A percentile compares a stretch with the other conserved stretches of the same genome.
phyloP scores from a whole-genome alignment of 2,888 invertebrate genomes.

The Luperina testacea region DNA sequence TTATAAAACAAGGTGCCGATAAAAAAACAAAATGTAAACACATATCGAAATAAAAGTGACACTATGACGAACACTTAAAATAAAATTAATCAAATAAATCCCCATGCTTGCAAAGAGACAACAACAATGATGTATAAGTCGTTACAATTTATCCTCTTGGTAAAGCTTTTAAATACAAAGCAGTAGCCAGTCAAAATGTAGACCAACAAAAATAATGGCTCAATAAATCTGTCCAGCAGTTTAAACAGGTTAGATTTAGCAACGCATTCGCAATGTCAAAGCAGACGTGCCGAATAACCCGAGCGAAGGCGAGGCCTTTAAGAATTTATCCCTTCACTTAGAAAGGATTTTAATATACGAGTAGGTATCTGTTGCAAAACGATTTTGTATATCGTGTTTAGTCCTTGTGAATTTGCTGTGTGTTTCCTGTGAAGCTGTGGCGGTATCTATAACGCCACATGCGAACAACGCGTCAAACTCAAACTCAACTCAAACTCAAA shows the following conservation, averaged over 20 bases:
- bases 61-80: too few relatives aligned
- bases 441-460: too few relatives aligned
- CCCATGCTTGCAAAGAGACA: neutral
- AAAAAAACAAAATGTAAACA: too few relatives aligned
- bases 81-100: neutral
- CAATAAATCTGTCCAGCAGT: constrained; percentile 62
- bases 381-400: constrained; percentile 37
- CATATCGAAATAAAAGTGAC: too few relatives aligned
- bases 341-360: constrained; percentile 64
- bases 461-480: too few relatives aligned
- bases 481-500: too few relatives aligned
- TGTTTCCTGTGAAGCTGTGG: constrained; percentile 1
- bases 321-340: constrained; percentile 84
- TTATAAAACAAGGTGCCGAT: too few relatives aligned
- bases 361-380: constrained; percentile 56
- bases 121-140: neutral
- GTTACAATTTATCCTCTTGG: neutral
- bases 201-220: neutral
- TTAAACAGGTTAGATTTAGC: constrained; percentile 71
- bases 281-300: constrained; percentile 79
- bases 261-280: constrained; percentile 72
- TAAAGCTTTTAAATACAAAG: neutral
- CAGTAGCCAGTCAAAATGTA: neutral
- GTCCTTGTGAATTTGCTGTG: constrained; percentile 21
- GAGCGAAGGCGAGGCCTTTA: constrained; percentile 78